Base-by-base conservation (phyloP, 2,888 invertebrate genomes). In the Anthophora plumipes region DNA sequence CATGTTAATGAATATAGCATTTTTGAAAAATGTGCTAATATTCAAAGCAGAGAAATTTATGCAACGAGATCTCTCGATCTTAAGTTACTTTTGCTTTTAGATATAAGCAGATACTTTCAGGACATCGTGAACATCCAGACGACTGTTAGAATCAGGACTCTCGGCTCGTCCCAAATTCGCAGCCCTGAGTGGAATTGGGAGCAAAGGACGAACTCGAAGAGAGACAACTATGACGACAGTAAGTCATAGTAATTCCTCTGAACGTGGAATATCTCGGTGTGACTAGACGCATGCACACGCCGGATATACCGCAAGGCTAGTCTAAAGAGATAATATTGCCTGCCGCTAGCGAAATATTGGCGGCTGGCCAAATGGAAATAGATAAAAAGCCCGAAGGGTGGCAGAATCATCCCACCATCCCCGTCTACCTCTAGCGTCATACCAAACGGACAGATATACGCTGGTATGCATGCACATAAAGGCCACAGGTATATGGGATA, bases 271-370 rank as follows among this genome's bases (percentile, higher is more conserved):
- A 87, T 79, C 84, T 84, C 71, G 77, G 77, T 59, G 78, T 70
- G 81, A 82, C 77, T 82, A 75, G 61, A n/a, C 57, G 59, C 71
- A 55, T 73, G 52, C 70, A 82, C 70, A 82, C 75, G 60, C 46
- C 37, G 81, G 50, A 77, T 85, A 86, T 84, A 84, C 69, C 74
- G 76, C 77, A 61, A 70, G 66, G 69, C 82, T 84, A 81, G 86
- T 87, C 90, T 89, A 91, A 92, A 91, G 91, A 90, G 91, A 92
- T 92, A 92, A 91, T 92, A 92, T 92, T 91, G 90, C 90, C 87
- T 86, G 85, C 82, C 77, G 86, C 90, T 88, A 77, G 85, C 86
- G 89, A 90, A 92, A 92, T 91, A 91, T 91, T 92, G 92, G 92
- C 91, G 73, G 25, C 69, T 86, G 68, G 90, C 92, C 92, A 92